phyloP scores from a whole-genome alignment of 2,888 invertebrate genomes.

The Furcula furcula region DNA sequence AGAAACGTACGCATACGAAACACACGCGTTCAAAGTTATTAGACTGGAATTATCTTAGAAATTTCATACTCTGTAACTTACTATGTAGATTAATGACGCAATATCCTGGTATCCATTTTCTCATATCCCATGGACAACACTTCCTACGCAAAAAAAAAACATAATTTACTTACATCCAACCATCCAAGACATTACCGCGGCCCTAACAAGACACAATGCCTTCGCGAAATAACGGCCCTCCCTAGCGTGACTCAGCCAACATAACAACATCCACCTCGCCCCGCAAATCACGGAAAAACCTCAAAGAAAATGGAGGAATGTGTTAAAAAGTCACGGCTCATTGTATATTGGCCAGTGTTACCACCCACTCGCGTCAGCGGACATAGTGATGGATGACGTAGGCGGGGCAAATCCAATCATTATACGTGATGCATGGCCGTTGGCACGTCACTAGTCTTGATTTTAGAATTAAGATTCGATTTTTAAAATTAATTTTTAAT shows the following conservation, averaged over 20 bases:
- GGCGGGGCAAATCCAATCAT: conserved; percentile 81
- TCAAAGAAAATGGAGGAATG: conserved; percentile 2
- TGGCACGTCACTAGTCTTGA: conserved; percentile 68
- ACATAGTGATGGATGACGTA: conserved; percentile 77
- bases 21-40: too few species aligned
- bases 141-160: conserved; percentile 56
- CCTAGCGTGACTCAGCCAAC: conserved; percentile 46
- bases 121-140: conserved; percentile 21
- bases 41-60: too few species aligned
- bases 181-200: conserved; percentile 73
- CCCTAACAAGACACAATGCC: conserved; percentile 79
- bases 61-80: too few species aligned
- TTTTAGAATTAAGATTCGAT: conserved; percentile 47
- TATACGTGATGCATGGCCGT: conserved; percentile 78
- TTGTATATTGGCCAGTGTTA: conserved; percentile 36
- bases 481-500: conserved; percentile 46
- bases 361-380: conserved; percentile 65
- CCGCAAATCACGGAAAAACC: conserved; percentile 7
- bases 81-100: too few species aligned
- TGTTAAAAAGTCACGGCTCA: conserved; percentile 45
- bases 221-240: conserved; percentile 63
- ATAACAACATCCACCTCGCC: conserved; percentile 34
- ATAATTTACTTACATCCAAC: conserved; percentile 76
- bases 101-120: too few species aligned
- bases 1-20: too few species aligned